These are phyloP conservation scores for Cotesia vestalis DNA, from an alignment of 1,140 invertebrate genomes.

Conservation along the genomic window DNA sequence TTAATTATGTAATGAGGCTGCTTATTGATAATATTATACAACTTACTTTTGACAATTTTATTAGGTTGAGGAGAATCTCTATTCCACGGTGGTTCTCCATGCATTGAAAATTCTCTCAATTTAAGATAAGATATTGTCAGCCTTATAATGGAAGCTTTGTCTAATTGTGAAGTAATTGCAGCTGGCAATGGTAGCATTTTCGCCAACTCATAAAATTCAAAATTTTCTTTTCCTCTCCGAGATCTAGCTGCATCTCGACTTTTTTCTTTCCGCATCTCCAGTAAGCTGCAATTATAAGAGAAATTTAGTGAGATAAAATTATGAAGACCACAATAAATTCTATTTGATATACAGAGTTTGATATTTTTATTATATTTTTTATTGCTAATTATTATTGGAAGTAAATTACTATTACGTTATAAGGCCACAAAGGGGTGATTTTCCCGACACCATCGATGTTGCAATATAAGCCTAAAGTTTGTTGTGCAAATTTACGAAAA, in stretches of 20 bases:
- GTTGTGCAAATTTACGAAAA: too few species aligned
- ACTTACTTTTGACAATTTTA: constrained; percentile 87
- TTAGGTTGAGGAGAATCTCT: constrained; percentile 77
- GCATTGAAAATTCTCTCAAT: constrained; percentile 91
- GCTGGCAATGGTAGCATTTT: constrained; percentile 96
- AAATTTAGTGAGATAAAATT: constrained; percentile 27
- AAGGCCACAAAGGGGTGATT: too few species aligned
- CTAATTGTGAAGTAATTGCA: constrained; percentile 96
- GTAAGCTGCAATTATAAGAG: constrained; percentile 80
- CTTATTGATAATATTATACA: constrained; percentile 7
- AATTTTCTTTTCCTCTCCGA: constrained; percentile 95
- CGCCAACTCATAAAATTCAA: constrained; percentile 97
- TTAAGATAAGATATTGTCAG: constrained; percentile 98
- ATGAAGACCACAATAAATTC: too few species aligned
- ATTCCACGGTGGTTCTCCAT: constrained; percentile 95
- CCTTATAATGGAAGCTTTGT: constrained; percentile 98
- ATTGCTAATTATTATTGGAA: too few species aligned
- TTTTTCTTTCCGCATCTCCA: constrained; percentile 96
- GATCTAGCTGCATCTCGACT: constrained; percentile 94
- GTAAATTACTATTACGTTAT: too few species aligned
- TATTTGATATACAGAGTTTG: too few species aligned
- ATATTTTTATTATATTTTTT: too few species aligned
- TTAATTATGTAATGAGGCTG: constrained; percentile 1
- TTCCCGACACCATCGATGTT: too few species aligned
- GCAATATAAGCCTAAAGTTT: too few species aligned